These are phyloP conservation scores for Anthoptus insignis DNA, from an alignment of 2,888 invertebrate species.

Conservation along the genomic window DNA sequence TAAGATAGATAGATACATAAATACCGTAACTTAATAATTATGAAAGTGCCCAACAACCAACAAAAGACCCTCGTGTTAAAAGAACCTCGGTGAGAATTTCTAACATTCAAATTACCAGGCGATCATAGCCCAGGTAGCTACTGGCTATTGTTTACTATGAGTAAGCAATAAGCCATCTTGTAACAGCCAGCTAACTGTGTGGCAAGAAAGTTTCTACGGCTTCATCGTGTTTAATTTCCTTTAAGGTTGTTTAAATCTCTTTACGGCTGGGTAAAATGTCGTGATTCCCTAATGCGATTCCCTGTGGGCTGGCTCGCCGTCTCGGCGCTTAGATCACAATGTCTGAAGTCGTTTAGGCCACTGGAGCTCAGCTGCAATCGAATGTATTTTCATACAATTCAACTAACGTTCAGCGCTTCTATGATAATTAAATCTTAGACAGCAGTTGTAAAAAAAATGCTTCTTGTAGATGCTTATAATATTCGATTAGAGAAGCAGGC, in stretches of 20 bases:
- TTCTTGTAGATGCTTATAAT: too few species aligned
- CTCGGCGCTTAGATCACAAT: slow-evolving; percentile 70
- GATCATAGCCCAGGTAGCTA: neutral
- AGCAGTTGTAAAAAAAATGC: too few species aligned
- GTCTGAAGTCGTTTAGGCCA: slow-evolving; percentile 59
- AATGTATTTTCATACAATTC: slow-evolving; percentile 18
- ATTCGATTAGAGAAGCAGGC: too few species aligned
- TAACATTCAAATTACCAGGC: neutral
- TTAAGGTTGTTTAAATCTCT: neutral
- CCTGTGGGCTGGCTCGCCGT: slow-evolving; percentile 55
- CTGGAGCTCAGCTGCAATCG: slow-evolving; percentile 1
- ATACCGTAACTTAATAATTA: too few species aligned
- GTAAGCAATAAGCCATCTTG: neutral
- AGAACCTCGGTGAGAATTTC: too few species aligned
- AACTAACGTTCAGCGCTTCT: slow-evolving; percentile 16
- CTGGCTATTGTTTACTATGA: too few species aligned
- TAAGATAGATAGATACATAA: too few species aligned
- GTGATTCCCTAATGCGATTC: slow-evolving; percentile 43
- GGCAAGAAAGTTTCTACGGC: neutral
- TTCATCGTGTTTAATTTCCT: slow-evolving; percentile 6
- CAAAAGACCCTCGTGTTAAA: too few species aligned
- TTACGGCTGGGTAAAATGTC: slow-evolving; percentile 10
- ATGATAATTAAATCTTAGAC: slow-evolving; percentile 32
- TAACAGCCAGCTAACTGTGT: slow-evolving; percentile 39
- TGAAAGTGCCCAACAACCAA: too few species aligned